Conservation (phyloP, 2,113 vertebrate species). For the Mustela nigripes region DNA sequence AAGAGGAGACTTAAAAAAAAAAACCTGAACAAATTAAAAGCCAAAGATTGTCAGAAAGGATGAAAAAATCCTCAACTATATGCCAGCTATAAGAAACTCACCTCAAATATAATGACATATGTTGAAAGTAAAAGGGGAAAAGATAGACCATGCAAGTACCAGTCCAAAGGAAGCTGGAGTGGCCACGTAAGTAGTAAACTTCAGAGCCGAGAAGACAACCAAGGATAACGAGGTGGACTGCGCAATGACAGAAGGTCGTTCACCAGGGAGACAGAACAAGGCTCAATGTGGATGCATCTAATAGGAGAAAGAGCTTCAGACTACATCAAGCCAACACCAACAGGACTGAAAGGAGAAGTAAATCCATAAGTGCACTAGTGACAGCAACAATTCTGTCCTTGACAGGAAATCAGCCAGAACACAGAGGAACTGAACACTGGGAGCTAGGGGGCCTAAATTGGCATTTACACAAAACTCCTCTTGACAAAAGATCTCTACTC, state of each 20-base stretch:
- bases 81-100: background rate
- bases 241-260: background rate
- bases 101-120: background rate
- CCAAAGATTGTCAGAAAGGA: background rate
- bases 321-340: fast-evolving
- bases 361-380: too few species aligned
- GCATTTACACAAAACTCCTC: background rate
- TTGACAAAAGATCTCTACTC: fast-evolving
- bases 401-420: background rate
- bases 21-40: constrained; percentile 14
- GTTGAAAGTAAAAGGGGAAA: background rate
- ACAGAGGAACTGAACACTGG: too few species aligned
- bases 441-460: fast-evolving
- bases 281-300: background rate
- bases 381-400: fast-evolving
- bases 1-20: background rate
- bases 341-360: background rate
- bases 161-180: background rate
- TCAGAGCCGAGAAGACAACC: background rate
- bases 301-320: too few species aligned
- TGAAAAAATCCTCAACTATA: background rate
- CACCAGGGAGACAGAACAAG: background rate
- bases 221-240: fast-evolving
- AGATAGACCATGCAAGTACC: too few species aligned
- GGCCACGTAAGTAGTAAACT: background rate